phyloP scores from a whole-genome alignment of 2,113 vertebrate species.

The Hyla sarda region DNA sequence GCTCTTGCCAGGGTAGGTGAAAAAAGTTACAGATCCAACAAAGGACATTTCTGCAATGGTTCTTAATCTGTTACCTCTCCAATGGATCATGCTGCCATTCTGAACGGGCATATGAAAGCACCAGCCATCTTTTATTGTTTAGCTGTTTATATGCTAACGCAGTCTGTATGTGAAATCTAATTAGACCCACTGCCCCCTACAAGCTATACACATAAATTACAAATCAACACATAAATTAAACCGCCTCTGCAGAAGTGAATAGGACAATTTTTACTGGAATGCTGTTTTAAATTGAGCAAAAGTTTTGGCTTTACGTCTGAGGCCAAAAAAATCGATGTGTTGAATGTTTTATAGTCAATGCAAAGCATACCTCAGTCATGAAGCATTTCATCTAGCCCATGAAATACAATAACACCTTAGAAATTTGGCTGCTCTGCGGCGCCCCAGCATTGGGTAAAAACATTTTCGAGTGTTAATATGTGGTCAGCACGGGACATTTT shows the following conservation, averaged over 20 bases:
- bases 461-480: conserved; percentile 52
- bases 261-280: conserved; percentile 31
- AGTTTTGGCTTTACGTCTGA: conserved; percentile 4
- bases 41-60: not conserved
- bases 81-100: not conserved
- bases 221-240: not conserved
- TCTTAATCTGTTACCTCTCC: not conserved
- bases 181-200: not conserved
- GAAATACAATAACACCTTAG: conserved; percentile 52
- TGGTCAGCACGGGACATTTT: conserved; percentile 37
- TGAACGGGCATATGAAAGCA: not conserved
- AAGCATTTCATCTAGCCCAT: conserved; percentile 44
- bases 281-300: conserved; percentile 10
- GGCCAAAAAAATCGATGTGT: conserved; percentile 34
- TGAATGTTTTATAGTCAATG: conserved; percentile 52
- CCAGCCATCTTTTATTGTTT: conserved; percentile 10
- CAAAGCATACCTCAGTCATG: conserved; percentile 44
- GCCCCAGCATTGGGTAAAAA: conserved; percentile 29
- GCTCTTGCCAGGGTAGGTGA: not conserved
- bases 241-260: not conserved
- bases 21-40: not conserved
- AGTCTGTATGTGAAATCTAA: not conserved
- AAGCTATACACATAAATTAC: not conserved
- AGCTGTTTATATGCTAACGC: not conserved
- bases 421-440: conserved; percentile 40